Percentiles rank a stretch among this genome's conserved stretches.
Conservation (phyloP, 2,113 vertebrate genomes). For the Balaeniceps rex region DNA sequence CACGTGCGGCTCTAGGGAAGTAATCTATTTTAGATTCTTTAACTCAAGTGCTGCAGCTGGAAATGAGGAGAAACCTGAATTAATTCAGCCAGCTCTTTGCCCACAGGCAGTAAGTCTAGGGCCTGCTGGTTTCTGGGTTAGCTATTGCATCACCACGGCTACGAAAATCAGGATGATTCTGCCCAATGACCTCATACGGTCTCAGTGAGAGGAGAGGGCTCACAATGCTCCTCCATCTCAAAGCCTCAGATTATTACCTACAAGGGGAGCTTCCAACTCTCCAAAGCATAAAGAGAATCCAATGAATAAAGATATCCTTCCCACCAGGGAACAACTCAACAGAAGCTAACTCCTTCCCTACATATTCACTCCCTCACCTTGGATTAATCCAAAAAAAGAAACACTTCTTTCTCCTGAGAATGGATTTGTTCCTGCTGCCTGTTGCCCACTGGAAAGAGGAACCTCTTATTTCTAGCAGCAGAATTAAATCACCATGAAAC, state of each 20-base stretch:
- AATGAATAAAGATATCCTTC: background rate
- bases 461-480: background rate
- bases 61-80: background rate
- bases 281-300: background rate
- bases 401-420: background rate
- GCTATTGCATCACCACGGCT: background rate
- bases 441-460: background rate
- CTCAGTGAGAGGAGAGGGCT: background rate
- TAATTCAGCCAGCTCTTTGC: background rate
- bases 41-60: slow-evolving; percentile 23
- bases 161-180: background rate
- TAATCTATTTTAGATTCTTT: background rate
- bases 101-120: background rate
- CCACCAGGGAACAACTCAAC: background rate
- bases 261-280: background rate
- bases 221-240: background rate
- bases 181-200: background rate
- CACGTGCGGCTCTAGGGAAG: background rate
- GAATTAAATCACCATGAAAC: background rate
- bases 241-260: background rate
- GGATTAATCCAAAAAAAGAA: background rate
- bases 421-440: background rate
- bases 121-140: background rate
- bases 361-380: background rate
- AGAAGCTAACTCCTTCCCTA: background rate